Evolutionary conservation across 1,140 invertebrate species (phyloP).

Genomic region (Tetramorium parvispinum): DNA sequence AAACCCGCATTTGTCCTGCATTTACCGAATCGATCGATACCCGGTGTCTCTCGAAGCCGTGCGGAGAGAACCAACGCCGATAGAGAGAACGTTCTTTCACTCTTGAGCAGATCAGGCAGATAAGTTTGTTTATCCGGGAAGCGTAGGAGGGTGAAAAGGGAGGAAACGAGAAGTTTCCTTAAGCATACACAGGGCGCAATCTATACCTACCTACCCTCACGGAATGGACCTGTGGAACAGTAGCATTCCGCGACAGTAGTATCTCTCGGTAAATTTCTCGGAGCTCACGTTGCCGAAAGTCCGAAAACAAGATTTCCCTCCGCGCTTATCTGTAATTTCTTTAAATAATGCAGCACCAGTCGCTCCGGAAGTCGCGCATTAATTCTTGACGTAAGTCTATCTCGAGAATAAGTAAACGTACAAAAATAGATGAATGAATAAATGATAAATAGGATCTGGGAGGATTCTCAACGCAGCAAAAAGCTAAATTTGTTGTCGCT

Average conservation of each 20-base stretch:
- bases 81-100: slow-evolving; percentile 9
- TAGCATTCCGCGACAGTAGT: background rate
- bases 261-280: background rate
- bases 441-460: background rate
- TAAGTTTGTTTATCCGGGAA: slow-evolving; percentile 46
- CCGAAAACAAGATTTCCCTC: background rate
- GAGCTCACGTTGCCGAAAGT: slow-evolving; percentile 11
- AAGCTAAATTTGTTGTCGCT: slow-evolving; percentile 5
- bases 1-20: slow-evolving; percentile 35
- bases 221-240: background rate
- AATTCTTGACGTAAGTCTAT: background rate
- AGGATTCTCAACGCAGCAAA: background rate
- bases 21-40: slow-evolving; percentile 32
- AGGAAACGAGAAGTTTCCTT: slow-evolving; percentile 32
- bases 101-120: slow-evolving; percentile 42
- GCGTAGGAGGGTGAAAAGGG: no score
- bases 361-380: background rate
- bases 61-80: background rate
- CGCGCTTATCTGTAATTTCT: background rate
- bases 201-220: background rate
- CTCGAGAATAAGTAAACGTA: background rate
- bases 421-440: background rate
- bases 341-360: background rate
- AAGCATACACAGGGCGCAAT: slow-evolving; percentile 33
- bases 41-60: background rate